These are phyloP conservation scores for Sarcophaga variegata DNA, from an alignment of 2,888 invertebrate genomes.

Conservation along the genomic window DNA sequence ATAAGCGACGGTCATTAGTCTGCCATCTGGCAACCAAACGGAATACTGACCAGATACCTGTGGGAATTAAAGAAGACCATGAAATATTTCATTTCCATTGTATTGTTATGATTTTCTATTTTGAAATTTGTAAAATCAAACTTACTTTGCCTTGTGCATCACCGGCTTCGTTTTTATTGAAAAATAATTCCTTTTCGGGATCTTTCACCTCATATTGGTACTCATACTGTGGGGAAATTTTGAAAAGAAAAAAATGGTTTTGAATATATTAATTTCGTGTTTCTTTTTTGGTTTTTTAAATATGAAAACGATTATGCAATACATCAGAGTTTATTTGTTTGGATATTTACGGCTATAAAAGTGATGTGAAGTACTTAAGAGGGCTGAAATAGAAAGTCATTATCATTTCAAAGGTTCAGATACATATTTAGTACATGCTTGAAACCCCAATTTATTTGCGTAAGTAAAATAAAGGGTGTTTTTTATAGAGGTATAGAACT, in stretches of 20 bases:
- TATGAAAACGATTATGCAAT: no score
- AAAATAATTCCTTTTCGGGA: slow-evolving; percentile 86
- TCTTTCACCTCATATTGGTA: slow-evolving; percentile 89
- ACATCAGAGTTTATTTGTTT: no score
- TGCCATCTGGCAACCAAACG: slow-evolving; percentile 87
- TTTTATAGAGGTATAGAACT: no score
- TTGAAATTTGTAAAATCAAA: background rate
- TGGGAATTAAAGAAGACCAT: background rate
- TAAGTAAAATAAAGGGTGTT: no score
- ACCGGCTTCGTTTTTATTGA: slow-evolving; percentile 87
- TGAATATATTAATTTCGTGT: background rate
- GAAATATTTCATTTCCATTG: slow-evolving; percentile 14
- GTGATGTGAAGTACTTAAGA: no score
- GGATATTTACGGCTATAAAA: no score
- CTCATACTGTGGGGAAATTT: slow-evolving; percentile 84
- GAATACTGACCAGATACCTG: slow-evolving; percentile 86
- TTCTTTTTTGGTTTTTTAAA: background rate
- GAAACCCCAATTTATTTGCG: no score
- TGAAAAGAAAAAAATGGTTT: slow-evolving; percentile 44
- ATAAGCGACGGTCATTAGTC: slow-evolving; percentile 89
- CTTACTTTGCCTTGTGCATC: slow-evolving; percentile 85
- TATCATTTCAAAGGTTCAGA: no score
- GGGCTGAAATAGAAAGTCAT: no score
- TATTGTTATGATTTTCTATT: slow-evolving; percentile 1
- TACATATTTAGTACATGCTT: no score